Conservation (phyloP, 2,113 vertebrate genomes). For the Rissa tridactyla region DNA sequence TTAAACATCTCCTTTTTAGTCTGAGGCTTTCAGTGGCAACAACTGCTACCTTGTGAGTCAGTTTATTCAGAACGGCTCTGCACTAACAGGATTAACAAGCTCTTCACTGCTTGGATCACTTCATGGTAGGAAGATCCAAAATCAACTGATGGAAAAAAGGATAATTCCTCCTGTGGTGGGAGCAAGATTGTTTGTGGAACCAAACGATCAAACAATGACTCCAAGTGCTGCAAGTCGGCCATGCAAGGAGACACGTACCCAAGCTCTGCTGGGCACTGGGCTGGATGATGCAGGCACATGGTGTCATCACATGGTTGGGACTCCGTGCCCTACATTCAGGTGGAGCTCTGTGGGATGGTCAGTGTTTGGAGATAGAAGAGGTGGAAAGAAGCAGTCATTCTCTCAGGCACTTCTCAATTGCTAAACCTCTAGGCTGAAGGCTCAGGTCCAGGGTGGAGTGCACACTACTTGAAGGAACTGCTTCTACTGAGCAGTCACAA, state of each 20-base stretch:
- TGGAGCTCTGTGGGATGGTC: background rate
- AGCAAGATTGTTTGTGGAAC: constrained; percentile 45
- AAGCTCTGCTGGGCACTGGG: fast-evolving
- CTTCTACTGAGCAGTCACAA: background rate
- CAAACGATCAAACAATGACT: background rate
- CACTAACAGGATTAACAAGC: background rate
- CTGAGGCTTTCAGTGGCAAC: background rate
- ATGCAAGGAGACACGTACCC: background rate
- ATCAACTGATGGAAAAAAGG: constrained; percentile 39
- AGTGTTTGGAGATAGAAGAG: background rate
- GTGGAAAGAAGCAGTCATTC: background rate
- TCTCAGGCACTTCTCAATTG: background rate
- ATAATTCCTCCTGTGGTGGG: background rate
- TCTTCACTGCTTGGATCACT: background rate
- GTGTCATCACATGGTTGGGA: fast-evolving
- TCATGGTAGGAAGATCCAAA: constrained; percentile 10
- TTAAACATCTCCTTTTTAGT: background rate
- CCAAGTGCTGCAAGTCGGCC: background rate
- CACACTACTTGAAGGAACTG: background rate
- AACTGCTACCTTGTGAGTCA: background rate
- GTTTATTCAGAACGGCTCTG: background rate
- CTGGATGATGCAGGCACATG: background rate
- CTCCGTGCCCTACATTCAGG: background rate
- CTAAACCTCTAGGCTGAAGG: background rate
- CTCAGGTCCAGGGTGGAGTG: fast-evolving